phyloP scores from a whole-genome alignment of 2,888 invertebrate genomes.

The Ischnus inquisitorius region DNA sequence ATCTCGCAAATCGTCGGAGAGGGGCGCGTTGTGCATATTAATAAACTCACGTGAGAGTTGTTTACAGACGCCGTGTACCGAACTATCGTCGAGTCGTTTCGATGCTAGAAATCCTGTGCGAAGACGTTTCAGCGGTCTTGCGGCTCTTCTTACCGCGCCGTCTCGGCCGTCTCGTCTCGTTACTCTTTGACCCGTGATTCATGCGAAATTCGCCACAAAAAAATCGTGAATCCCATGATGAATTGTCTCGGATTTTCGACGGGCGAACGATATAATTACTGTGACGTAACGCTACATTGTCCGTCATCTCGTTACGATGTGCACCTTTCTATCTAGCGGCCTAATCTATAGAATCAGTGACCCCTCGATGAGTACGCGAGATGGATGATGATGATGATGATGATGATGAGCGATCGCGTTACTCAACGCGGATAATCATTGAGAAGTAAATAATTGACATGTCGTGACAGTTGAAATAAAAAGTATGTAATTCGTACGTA shows the following conservation, averaged over 20 bases:
- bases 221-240: no score
- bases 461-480: conserved; percentile 44
- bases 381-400: conserved; percentile 34
- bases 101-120: background rate
- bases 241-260: conserved; percentile 10
- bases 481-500: background rate
- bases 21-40: conserved; percentile 26
- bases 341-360: conserved; percentile 53
- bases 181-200: background rate
- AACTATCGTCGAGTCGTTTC: background rate
- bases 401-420: conserved; percentile 4
- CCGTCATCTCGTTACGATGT: conserved; percentile 30
- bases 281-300: conserved; percentile 47
- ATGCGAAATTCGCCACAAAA: background rate
- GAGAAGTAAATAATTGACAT: conserved; percentile 51
- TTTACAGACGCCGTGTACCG: conserved; percentile 5
- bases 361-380: conserved; percentile 40
- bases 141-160: background rate
- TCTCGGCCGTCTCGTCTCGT: background rate
- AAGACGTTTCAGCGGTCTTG: background rate
- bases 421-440: conserved; percentile 45
- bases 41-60: conserved; percentile 52
- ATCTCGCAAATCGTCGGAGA: conserved; percentile 48
- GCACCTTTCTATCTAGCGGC: conserved; percentile 27
- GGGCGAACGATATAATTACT: conserved; percentile 37